Evolutionary conservation across 2,888 invertebrate species (phyloP), one percentile per base, ranked within the genome.

Genomic region (Tromatobia lineatoria): DNA sequence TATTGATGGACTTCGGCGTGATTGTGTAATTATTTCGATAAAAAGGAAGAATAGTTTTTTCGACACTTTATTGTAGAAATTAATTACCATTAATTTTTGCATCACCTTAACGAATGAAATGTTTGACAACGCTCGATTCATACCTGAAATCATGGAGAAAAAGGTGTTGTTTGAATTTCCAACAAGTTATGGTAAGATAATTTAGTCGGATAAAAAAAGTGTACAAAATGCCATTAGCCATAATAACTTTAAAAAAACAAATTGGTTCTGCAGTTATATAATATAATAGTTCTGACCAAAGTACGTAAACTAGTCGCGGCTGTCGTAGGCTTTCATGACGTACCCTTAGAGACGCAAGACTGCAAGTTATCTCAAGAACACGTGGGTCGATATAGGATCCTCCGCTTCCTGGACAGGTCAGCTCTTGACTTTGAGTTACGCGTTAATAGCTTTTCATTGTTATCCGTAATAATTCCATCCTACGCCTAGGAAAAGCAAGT

Each of bases 371-470:
- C 45, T 1, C 13, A 57, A 13, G 25, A 8, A 13, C 52, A 70
- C 74, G 78, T 76, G 64, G 83, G 76, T 59, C 57, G 75, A 67
- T 23, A 52, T 11, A 7, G n/a, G 50, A 75, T 75, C 59, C 70
- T 71, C 38, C 71, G 64, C 67, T 80, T 80, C 80, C 80, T 80
- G 80, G 74, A 69, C 42, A n/a, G 52, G 57, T 74, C 70, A 45
- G 66, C 47, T 34, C 64, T 75, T 75, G 82, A 82, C 78, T 78
- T 82, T 82, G 82, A 83, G 54, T 78, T 69, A 52, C 75, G 76
- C 80, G 79, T 80, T 83, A 83, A 80, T 83, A 76, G 83, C 76
- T 61, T 80, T 71, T 71, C 80, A 83, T 83, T 83, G 80, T 83
- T 80, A 83, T 83, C 80, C 67, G 59, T 80, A 71, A 80, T 83